Base-by-base conservation (phyloP, 64 coral and sea anemone genomes). In the Montipora sp. region DNA sequence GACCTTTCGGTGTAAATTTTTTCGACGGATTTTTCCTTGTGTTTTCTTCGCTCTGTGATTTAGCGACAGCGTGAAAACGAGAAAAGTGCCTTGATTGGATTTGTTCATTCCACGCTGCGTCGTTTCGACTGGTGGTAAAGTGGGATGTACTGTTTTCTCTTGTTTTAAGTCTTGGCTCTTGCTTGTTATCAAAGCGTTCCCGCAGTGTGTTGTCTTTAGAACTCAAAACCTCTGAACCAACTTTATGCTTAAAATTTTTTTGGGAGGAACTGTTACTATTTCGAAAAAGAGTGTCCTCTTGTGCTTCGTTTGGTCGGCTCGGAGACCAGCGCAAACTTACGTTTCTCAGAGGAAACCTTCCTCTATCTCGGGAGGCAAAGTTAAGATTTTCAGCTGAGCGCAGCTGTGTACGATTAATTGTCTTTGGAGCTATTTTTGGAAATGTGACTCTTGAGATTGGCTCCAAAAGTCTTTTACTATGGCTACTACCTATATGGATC, bases 1-100 rank as follows among this genome's bases (percentile, higher is more conserved):
- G 55, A 27, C 2, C n/a, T 85, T 70, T 72, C 44, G 51, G 5
- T 20, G 45, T 13, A 78, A 47, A 67, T 19, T 50, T 68, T 1
- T 72, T 16, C 14, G 63, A 85, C 16, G 47, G 46, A 49, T 23
- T 10, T 70, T 72, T 70, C 5, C 47, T 16, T 48, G 18, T 85
- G 18, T 72, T 70, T 45, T 50, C 65, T 71, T 85, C 3, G 19
- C 46, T n/a, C 3, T 59, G 8, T 47, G 45, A 72, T 19, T 85
- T 85, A 4, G 0, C 22, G 45, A 5, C 47, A 49, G 47, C 47
- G 44, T 85, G 5, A 72, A 72, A 85, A 51, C 82, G 82, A 8
- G 61, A 71, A 51, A 85, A 46, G 82, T 85, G 63, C 9, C 50
- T 85, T 85, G 82, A 71, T 19, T 71, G 68, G 22, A 85, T 71